These are phyloP conservation scores for Harpalus rufipes DNA, from an alignment of 2,888 invertebrate genomes.

Conservation along the genomic window DNA sequence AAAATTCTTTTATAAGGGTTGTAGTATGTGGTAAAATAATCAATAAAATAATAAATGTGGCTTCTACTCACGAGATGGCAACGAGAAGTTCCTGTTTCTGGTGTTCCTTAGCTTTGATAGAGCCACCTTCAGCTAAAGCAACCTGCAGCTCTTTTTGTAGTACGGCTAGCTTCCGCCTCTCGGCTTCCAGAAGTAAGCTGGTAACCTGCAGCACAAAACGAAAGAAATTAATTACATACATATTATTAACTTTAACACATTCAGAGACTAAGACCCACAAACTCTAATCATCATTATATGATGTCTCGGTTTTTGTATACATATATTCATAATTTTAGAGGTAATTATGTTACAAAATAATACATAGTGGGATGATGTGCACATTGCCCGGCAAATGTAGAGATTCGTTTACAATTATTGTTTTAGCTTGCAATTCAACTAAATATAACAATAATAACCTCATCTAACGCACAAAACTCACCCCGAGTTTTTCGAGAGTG, in stretches of 20 bases:
- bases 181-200: conserved; percentile 83
- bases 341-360: no score
- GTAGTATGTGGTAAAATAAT: conserved; percentile 9
- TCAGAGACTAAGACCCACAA: no score
- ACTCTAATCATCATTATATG: no score
- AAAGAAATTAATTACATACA: neutral
- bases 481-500: no score
- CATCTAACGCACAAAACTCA: no score
- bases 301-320: no score
- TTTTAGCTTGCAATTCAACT: no score
- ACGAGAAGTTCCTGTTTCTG: conserved; percentile 82
- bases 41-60: conserved; percentile 33
- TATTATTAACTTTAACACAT: neutral
- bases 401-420: no score
- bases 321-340: no score
- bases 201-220: conserved; percentile 80
- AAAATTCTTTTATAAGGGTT: conserved; percentile 1
- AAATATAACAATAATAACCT: no score
- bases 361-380: no score
- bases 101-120: conserved; percentile 83
- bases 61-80: conserved; percentile 82
- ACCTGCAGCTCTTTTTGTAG: conserved; percentile 83
- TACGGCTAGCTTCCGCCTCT: conserved; percentile 82
- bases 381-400: no score
- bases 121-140: conserved; percentile 82